phyloP scores from a whole-genome alignment of 2,888 invertebrate species.

The Odontocolon sp. region DNA sequence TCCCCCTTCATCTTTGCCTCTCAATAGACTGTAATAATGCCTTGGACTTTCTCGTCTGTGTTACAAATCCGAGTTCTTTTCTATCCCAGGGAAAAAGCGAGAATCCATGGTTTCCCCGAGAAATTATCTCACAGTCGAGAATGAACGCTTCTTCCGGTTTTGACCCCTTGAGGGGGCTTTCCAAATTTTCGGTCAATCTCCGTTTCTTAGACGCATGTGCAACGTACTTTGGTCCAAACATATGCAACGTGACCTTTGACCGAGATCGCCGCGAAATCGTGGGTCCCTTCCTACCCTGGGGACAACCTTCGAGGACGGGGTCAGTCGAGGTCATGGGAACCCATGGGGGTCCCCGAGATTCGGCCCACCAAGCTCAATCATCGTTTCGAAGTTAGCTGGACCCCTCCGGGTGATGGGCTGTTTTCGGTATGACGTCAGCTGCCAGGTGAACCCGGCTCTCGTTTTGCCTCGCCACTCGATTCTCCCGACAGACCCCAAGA shows the following conservation, averaged over 20 bases:
- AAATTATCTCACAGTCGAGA: conserved; percentile 52
- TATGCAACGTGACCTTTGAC: conserved; percentile 63
- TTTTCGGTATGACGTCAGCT: conserved; percentile 36
- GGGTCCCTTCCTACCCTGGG: conserved; percentile 41
- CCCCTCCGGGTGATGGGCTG: conserved; percentile 42
- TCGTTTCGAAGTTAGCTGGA: conserved; percentile 9
- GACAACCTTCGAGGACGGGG: conserved; percentile 71
- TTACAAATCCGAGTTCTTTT: neutral
- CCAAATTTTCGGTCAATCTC: conserved; percentile 55
- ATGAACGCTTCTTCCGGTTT: conserved; percentile 37
- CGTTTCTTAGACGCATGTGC: conserved; percentile 24
- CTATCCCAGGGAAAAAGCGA: conserved; percentile 18
- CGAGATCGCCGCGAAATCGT: conserved; percentile 58
- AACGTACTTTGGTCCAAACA: conserved; percentile 45
- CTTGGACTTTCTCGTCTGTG: neutral
- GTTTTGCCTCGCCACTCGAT: neutral
- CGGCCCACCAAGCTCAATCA: conserved; percentile 66
- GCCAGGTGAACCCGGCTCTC: conserved; percentile 51
- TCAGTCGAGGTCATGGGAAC: conserved; percentile 79
- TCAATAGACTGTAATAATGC: conserved; percentile 2
- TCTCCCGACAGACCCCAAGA: conserved; percentile 45
- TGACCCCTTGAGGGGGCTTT: conserved; percentile 36
- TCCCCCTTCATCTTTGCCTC: conserved; percentile 8
- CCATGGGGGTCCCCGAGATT: conserved; percentile 78
- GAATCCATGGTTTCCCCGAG: conserved; percentile 7